These are phyloP conservation scores for Alloscopus bannaensis DNA, from an alignment of 2,888 invertebrate genomes.

Conservation along the genomic window DNA sequence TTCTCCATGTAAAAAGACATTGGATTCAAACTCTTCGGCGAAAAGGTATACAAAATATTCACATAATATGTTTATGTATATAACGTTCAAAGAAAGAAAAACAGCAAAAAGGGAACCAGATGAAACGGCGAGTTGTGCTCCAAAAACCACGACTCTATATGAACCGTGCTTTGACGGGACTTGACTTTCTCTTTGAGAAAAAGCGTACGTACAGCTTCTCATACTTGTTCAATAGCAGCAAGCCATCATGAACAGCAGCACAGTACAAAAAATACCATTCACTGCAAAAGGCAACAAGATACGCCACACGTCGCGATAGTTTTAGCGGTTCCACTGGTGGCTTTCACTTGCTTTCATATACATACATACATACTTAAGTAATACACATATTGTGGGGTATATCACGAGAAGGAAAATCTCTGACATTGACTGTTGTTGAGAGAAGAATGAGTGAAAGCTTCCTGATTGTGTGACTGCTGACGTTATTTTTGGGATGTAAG, in stretches of 20 bases:
- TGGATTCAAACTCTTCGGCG: too few relatives aligned
- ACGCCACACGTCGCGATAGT: neutral
- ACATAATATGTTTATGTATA: too few relatives aligned
- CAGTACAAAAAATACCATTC: neutral
- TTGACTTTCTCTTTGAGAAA: too few relatives aligned
- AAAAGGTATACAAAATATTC: neutral
- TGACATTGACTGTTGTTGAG: neutral
- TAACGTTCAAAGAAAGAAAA: neutral
- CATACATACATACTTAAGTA: too few relatives aligned
- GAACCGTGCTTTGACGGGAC: too few relatives aligned
- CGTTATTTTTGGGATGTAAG: too few relatives aligned
- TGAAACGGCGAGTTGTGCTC: neutral
- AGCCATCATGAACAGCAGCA: too few relatives aligned
- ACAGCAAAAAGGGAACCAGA: neutral
- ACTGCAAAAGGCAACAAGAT: neutral
- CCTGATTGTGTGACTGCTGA: neutral
- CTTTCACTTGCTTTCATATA: neutral
- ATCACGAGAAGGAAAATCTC: neutral
- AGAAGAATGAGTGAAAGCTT: neutral
- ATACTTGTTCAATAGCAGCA: too few relatives aligned
- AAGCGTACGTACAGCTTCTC: too few relatives aligned
- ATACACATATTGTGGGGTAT: too few relatives aligned
- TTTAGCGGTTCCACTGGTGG: neutral
- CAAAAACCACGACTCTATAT: conserved; percentile 8
- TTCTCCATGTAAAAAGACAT: neutral